Percentiles rank a stretch among this genome's conserved stretches.
Conservation (phyloP, 92 coral and sea anemone species). For the Siderastrea siderea region DNA sequence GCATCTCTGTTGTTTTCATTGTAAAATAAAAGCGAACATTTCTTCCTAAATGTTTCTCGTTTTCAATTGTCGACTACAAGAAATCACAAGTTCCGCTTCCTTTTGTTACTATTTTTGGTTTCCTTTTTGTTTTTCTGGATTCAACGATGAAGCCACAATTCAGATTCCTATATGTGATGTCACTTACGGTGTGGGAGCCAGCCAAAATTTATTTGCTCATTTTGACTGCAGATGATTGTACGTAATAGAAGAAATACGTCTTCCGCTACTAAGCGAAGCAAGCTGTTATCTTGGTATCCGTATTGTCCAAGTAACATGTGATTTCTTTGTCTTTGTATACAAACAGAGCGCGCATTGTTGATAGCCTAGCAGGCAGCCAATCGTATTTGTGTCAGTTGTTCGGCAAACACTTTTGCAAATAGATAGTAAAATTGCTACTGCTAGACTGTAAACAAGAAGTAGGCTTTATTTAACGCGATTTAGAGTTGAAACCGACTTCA, state of each 20-base stretch:
- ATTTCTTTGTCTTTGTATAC: constrained; percentile 53
- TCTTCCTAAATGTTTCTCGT: not conserved
- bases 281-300: constrained; percentile 67
- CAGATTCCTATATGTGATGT: not conserved
- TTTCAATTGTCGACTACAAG: not conserved
- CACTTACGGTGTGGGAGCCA: not conserved
- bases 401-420: constrained; percentile 44
- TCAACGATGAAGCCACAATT: not conserved
- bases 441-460: constrained; percentile 1
- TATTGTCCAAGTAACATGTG: constrained; percentile 68
- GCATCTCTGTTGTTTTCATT: no score
- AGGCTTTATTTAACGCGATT: constrained; percentile 6
- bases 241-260: not conserved
- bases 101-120: not conserved
- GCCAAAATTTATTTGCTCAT: constrained; percentile 32
- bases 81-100: not conserved
- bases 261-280: constrained; percentile 79
- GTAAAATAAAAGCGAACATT: no score
- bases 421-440: constrained; percentile 16
- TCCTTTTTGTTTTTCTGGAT: not conserved
- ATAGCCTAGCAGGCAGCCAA: constrained; percentile 17
- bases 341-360: constrained; percentile 38
- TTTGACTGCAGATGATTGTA: constrained; percentile 19
- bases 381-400: constrained; percentile 23
- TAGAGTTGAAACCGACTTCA: not conserved